phyloP scores from a whole-genome alignment of 2,888 invertebrate species.

The Oscheius sp. region DNA sequence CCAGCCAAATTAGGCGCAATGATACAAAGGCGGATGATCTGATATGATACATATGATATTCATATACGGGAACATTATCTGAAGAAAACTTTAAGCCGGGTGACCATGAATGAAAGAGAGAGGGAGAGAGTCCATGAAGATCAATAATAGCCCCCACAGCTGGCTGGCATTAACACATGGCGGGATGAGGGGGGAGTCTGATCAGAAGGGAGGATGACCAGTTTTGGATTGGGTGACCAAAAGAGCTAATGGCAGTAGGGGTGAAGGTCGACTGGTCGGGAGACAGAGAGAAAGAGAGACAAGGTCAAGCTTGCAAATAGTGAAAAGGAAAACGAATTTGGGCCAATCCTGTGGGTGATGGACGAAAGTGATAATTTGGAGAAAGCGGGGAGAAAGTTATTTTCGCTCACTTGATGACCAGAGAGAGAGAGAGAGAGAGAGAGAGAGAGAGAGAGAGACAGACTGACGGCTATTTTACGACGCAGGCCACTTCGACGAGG shows the following conservation, averaged over 20 bases:
- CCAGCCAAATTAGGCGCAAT: too few relatives aligned
- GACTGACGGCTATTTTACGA: too few relatives aligned
- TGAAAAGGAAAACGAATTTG: constrained; percentile 1
- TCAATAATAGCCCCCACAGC: not conserved
- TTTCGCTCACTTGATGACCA: not conserved
- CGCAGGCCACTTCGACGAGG: too few relatives aligned
- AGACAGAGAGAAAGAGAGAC: constrained; percentile 21
- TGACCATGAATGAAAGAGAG: too few relatives aligned
- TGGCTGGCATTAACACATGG: not conserved
- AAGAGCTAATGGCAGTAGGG: not conserved
- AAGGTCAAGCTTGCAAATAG: constrained; percentile 29
- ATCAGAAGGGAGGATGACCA: constrained; percentile 20
- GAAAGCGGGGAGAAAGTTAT: not conserved
- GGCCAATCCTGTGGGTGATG: too few relatives aligned
- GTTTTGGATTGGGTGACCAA: not conserved
- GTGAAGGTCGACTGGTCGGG: not conserved
- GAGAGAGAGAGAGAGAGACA: not conserved
- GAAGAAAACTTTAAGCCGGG: too few relatives aligned
- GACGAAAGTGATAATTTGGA: too few relatives aligned
- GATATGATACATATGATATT: too few relatives aligned
- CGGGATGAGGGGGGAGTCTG: not conserved
- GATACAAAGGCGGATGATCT: too few relatives aligned
- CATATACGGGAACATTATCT: too few relatives aligned
- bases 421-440: not conserved
- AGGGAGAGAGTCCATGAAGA: too few relatives aligned